Evolutionary conservation across 2,797 vertebrate genomes (phyloP).

Genomic region (Scyliorhinus canicula): DNA sequence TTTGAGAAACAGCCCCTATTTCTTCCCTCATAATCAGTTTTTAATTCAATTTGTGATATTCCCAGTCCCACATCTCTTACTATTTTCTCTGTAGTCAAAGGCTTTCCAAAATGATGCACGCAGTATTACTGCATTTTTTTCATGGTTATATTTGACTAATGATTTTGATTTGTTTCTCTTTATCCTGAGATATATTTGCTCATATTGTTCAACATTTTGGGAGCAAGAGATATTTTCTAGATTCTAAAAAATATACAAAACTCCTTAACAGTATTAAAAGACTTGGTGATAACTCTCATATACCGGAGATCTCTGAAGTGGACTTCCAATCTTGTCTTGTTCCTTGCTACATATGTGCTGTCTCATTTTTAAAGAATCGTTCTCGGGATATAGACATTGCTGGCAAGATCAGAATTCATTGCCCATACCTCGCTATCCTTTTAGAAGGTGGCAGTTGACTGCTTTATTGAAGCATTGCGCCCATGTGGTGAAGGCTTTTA

Average conservation of each 20-base stretch:
- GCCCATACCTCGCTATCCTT: no score
- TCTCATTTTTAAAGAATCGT: no score
- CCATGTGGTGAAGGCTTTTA: not conserved
- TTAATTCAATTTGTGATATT: not conserved
- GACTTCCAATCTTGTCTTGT: not conserved
- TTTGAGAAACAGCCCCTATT: not conserved
- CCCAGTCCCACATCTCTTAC: not conserved
- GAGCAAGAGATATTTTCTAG: not conserved
- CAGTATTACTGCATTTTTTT: not conserved
- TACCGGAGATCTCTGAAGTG: not conserved
- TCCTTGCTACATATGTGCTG: not conserved
- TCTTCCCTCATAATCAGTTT: not conserved
- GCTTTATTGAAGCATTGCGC: no score
- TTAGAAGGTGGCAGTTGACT: no score
- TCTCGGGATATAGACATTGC: no score
- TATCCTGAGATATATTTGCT: no score
- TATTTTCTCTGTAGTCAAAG: not conserved
- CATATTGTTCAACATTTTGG: not conserved
- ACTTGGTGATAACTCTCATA: not conserved
- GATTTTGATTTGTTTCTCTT: not conserved
- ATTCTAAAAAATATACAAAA: not conserved
- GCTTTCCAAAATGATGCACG: not conserved
- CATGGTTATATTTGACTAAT: not conserved
- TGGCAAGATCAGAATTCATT: no score
- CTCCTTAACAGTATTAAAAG: not conserved